Percentiles rank a stretch among this genome's conserved stretches.
Evolutionary conservation across 2,113 vertebrate species (phyloP).

Genomic region (Eudyptes chrysolophus): DNA sequence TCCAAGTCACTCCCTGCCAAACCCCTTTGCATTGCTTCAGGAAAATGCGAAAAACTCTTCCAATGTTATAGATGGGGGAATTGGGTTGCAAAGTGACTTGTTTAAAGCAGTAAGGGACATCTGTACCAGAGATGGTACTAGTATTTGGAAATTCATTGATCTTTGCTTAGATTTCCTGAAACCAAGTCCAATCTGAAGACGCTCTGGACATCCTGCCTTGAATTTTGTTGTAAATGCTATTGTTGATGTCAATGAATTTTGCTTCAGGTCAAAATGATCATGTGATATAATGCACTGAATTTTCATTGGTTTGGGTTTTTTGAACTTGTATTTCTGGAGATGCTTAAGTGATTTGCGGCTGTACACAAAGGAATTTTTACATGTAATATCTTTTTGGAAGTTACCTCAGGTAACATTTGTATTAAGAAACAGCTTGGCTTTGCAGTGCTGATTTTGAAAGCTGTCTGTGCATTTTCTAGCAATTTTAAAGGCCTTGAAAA

Average conservation of each 20-base stretch:
- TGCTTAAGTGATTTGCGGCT: background rate
- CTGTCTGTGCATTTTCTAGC: background rate
- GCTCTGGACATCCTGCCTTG: background rate
- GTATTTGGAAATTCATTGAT: background rate
- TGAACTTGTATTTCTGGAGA: rapidly evolving
- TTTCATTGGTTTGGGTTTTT: background rate
- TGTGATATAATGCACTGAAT: background rate
- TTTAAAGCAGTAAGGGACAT: background rate
- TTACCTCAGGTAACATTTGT: background rate
- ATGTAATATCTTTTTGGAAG: background rate
- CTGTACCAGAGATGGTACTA: background rate
- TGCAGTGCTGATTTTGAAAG: background rate
- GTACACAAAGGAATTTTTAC: background rate
- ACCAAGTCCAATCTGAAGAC: rapidly evolving
- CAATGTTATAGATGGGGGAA: background rate
- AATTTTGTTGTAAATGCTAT: background rate
- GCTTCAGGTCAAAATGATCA: background rate
- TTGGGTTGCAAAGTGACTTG: background rate
- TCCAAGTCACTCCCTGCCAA: background rate
- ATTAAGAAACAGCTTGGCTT: background rate
- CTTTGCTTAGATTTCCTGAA: background rate
- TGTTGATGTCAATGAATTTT: background rate
- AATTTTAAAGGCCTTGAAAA: background rate
- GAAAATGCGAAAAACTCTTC: background rate
- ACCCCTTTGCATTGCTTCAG: background rate